These are phyloP conservation scores for Ataeniobius toweri DNA, from an alignment of 2,797 vertebrate genomes.

Conservation along the genomic window DNA sequence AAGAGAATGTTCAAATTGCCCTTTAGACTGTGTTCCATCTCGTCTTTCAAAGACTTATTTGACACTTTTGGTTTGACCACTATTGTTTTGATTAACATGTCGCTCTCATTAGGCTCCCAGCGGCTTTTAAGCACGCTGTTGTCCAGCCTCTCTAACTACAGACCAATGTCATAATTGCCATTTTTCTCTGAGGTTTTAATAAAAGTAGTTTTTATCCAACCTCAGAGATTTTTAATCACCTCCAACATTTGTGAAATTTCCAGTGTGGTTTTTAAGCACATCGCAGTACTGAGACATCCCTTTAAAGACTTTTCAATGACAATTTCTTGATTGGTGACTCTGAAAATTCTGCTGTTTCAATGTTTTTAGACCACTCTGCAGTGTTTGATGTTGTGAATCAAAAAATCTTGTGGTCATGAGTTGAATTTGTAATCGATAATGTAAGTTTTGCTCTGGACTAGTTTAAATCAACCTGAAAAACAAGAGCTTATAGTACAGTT, in stretches of 20 bases:
- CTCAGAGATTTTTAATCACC: background rate
- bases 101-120: background rate
- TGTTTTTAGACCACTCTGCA: background rate
- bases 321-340: background rate
- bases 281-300: background rate
- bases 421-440: background rate
- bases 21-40: background rate
- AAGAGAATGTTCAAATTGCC: background rate
- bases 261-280: background rate
- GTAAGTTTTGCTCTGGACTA: background rate
- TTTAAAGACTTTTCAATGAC: background rate
- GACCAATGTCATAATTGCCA: background rate
- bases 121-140: background rate
- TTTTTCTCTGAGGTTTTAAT: background rate
- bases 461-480: background rate
- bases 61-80: background rate
- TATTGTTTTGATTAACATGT: background rate
- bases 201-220: background rate
- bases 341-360: background rate
- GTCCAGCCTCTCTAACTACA: slow-evolving; percentile 2
- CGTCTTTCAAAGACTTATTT: background rate
- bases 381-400: background rate
- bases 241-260: background rate
- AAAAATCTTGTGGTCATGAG: background rate
- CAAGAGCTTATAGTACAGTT: background rate